Evolutionary conservation across 1,140 invertebrate species (phyloP).

Genomic region (Homarus americanus): DNA sequence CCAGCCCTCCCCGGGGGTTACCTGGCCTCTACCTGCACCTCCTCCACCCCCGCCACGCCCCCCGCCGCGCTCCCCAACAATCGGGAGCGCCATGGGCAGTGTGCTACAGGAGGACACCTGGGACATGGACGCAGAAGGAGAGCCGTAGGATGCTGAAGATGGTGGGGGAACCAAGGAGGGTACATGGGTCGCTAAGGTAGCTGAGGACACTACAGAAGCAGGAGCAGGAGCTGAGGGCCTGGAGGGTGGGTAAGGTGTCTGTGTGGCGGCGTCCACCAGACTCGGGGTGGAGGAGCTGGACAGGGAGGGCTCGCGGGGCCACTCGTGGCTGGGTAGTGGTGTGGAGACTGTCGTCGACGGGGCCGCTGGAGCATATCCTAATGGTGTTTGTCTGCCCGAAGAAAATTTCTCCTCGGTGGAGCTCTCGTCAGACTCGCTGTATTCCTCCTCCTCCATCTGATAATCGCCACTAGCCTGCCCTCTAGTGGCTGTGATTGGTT

Average conservation of each 20-base stretch:
- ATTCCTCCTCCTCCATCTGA: background rate
- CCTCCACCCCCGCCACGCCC: background rate
- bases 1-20: background rate
- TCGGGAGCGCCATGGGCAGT: background rate
- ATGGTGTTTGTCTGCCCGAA: background rate
- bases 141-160: background rate
- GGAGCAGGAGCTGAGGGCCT: background rate
- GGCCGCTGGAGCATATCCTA: background rate
- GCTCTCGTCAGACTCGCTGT: background rate
- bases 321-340: background rate
- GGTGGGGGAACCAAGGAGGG: background rate
- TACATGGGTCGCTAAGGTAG: background rate
- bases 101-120: background rate
- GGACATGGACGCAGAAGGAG: background rate
- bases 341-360: background rate
- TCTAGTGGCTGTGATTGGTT: background rate
- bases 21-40: background rate
- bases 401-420: constrained; percentile 4
- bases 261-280: constrained; percentile 33
- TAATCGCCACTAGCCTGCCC: background rate
- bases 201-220: too few relatives aligned
- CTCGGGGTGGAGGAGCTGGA: background rate
- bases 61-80: background rate
- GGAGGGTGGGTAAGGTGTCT: constrained; percentile 24
- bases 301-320: background rate